phyloP scores from a whole-genome alignment of 2,888 invertebrate species.

The Dexiosoma caninum region DNA sequence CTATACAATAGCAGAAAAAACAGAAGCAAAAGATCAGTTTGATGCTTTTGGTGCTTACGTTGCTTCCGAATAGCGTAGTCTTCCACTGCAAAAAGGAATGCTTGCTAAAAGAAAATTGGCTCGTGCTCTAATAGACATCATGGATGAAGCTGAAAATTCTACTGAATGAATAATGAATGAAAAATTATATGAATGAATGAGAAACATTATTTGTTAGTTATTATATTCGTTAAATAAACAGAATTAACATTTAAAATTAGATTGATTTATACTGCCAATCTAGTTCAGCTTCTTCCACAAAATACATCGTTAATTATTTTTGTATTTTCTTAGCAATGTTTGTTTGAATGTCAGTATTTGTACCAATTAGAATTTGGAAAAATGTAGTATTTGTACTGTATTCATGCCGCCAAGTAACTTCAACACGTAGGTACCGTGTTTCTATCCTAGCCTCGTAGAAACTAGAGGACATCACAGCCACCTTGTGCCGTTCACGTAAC shows the following conservation, averaged over 20 bases:
- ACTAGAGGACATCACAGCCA: too few species aligned
- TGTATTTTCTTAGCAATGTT: neutral
- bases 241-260: neutral
- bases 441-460: too few species aligned
- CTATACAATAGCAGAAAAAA: neutral
- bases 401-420: neutral
- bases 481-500: too few species aligned
- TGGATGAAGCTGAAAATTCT: neutral
- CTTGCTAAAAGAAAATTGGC: constrained; percentile 8
- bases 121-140: neutral
- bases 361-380: neutral
- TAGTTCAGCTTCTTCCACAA: neutral
- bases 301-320: neutral
- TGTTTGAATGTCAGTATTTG: neutral
- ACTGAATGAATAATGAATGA: neutral
- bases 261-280: neutral
- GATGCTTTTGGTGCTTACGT: neutral
- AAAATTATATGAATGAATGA: neutral
- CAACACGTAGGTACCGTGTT: too few species aligned
- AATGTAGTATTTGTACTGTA: neutral
- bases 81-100: neutral
- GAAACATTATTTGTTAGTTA: neutral
- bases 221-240: neutral
- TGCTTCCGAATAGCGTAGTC: neutral
- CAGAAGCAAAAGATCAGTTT: neutral